A percentile compares a stretch with the other conserved stretches of the same genome.
Evolutionary conservation across 2,888 invertebrate genomes (phyloP).

Genomic region (Hypolimnas misippus): DNA sequence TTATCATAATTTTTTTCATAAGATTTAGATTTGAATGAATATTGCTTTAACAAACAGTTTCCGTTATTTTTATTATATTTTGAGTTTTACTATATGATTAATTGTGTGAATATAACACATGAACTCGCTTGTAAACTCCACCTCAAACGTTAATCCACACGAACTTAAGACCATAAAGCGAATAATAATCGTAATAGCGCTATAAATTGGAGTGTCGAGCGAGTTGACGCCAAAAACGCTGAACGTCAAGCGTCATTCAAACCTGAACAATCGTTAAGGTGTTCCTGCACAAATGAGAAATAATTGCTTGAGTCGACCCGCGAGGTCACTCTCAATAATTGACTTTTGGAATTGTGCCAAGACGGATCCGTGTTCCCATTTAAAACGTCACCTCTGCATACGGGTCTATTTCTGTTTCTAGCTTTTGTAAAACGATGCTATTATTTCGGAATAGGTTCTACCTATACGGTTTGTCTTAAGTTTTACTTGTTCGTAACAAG

Average conservation of each 20-base stretch:
- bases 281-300: constrained; percentile 71
- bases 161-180: constrained; percentile 11
- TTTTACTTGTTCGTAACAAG: not conserved
- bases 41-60: too few relatives aligned
- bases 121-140: not conserved
- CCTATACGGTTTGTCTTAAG: not conserved
- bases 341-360: constrained; percentile 75
- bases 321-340: constrained; percentile 68
- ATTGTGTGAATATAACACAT: not conserved
- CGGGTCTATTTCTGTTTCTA: constrained; percentile 13
- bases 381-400: constrained; percentile 31
- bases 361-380: constrained; percentile 47
- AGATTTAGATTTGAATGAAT: too few relatives aligned
- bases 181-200: constrained; percentile 25
- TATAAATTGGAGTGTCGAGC: constrained; percentile 62
- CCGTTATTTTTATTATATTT: too few relatives aligned
- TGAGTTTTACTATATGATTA: too few relatives aligned
- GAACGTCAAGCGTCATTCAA: constrained; percentile 67
- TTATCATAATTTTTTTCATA: too few relatives aligned
- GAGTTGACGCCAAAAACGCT: constrained; percentile 66
- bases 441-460: not conserved
- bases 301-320: constrained; percentile 71
- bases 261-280: constrained; percentile 70
- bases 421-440: not conserved
- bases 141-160: constrained; percentile 18